These are phyloP conservation scores for Pyrgilauda ruficollis DNA, from an alignment of 2,113 vertebrate genomes.

Conservation along the genomic window DNA sequence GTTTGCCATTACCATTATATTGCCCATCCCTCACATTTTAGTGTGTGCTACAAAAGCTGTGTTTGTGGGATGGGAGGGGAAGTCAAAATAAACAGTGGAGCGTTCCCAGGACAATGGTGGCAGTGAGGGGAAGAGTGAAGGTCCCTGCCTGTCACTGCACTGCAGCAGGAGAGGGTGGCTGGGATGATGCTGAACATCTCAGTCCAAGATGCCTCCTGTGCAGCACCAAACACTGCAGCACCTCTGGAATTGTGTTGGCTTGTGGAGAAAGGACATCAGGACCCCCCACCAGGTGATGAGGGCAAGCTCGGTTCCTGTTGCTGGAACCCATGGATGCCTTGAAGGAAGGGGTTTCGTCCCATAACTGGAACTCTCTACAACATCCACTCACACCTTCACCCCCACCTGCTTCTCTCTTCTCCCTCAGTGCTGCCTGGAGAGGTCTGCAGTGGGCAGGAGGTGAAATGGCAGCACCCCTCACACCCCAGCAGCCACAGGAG, in stretches of 20 bases:
- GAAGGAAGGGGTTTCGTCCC: background rate
- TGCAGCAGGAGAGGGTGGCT: background rate
- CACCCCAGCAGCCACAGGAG: background rate
- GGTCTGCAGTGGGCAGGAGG: background rate
- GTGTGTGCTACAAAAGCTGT: background rate
- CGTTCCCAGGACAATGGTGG: background rate
- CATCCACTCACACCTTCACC: fast-evolving
- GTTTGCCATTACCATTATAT: background rate
- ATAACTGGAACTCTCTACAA: background rate
- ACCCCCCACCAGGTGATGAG: background rate
- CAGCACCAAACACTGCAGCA: background rate
- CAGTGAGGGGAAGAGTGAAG: background rate
- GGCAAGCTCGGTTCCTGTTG: background rate
- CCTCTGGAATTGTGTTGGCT: background rate
- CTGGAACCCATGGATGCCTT: background rate
- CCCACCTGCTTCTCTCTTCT: background rate
- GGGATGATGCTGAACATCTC: background rate
- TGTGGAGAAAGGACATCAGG: background rate
- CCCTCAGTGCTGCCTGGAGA: background rate
- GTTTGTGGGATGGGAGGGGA: background rate
- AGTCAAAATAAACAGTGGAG: background rate
- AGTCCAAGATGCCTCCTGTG: background rate
- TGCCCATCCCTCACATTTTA: background rate
- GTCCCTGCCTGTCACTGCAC: background rate
- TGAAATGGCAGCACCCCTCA: background rate